Conservation (phyloP, 2,888 invertebrate species). For the Hypomecis atomaria region DNA sequence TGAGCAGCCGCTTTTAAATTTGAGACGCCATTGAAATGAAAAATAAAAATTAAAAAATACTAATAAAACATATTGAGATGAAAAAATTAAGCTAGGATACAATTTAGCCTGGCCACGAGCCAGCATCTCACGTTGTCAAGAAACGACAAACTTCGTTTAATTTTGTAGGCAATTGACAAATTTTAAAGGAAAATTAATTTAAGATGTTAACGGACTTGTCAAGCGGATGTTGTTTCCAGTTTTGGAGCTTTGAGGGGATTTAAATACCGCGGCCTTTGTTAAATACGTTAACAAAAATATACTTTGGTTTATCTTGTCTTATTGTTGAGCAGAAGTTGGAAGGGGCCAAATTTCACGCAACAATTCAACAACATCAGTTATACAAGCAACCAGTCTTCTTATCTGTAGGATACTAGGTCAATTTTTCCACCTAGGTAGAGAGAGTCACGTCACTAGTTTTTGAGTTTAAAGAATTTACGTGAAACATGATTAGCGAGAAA, state of each 20-base stretch:
- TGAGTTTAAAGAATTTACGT: too few species aligned
- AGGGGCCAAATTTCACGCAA: neutral
- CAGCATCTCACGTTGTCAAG: conserved; percentile 64
- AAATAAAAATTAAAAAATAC: too few species aligned
- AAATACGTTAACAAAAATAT: conserved; percentile 50
- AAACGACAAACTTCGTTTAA: conserved; percentile 69
- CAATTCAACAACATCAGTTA: too few species aligned
- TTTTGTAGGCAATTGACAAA: conserved; percentile 69
- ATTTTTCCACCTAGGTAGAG: too few species aligned
- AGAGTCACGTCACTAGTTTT: too few species aligned
- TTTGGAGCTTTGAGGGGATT: conserved; percentile 58
- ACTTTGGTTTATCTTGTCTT: conserved; percentile 20
- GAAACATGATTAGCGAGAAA: too few species aligned
- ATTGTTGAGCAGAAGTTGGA: neutral
- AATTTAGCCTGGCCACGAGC: conserved; percentile 61
- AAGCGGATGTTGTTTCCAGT: conserved; percentile 62
- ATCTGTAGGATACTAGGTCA: neutral
- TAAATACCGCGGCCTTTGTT: conserved; percentile 60
- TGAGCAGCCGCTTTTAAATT: too few species aligned
- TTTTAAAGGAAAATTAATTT: conserved; percentile 72
- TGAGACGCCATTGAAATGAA: too few species aligned
- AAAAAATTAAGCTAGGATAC: conserved; percentile 54
- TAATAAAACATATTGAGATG: too few species aligned
- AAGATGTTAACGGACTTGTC: conserved; percentile 68
- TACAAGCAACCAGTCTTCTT: neutral